Evolutionary conservation across 2,797 vertebrate genomes (phyloP), one percentile per base, ranked within the genome.

Genomic region (Pipistrellus pipistrellus): DNA sequence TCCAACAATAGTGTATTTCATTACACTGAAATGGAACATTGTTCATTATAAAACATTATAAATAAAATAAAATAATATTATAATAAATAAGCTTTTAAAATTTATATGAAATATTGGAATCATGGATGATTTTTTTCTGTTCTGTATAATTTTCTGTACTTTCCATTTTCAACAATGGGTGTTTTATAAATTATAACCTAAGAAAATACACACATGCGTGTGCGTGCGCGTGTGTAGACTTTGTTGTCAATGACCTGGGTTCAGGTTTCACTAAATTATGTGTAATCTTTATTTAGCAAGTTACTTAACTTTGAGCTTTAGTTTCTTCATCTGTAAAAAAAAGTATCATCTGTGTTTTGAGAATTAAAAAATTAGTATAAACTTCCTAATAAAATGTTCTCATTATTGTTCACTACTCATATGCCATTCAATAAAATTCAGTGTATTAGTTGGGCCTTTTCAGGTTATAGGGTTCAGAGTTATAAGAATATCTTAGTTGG

Each of bases 311-410:
- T 90, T 66, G 17, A 73, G n/a, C 13, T 14, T 85, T 55, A 3
- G 4, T 55, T 94, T 44, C 21, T 82, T 90, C 53, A 77, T 23
- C 46, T 85, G 18, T 86, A 86, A 86, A 88, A 51, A 48, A 17
- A 38, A 15, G 23, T 76, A 68, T 38, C 13, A 53, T 30, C 30
- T n/a, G 10, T 80, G n/a, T 71, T 82, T 73, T 88, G 27, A 82
- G 35, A 68, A 82, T 35, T 66, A 30, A 27, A 55, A 73, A 73
- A 64, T 57, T 4, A 71, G 14, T 71, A 30, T n/a, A 62, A 78
- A 62, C 32, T 71, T 85, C 41, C 48, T 77, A 64, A 66, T 27
- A 76, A 53, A 66, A 38, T 80, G 7, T 62, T 62, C 13, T 27
- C 8, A 38, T 32, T 91, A 66, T 44, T 62, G 71, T 71, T 57